A percentile compares a stretch with the other conserved stretches of the same genome.
Evolutionary conservation across 2,888 invertebrate genomes (phyloP).

Genomic region (Sinhomidia bicolor): DNA sequence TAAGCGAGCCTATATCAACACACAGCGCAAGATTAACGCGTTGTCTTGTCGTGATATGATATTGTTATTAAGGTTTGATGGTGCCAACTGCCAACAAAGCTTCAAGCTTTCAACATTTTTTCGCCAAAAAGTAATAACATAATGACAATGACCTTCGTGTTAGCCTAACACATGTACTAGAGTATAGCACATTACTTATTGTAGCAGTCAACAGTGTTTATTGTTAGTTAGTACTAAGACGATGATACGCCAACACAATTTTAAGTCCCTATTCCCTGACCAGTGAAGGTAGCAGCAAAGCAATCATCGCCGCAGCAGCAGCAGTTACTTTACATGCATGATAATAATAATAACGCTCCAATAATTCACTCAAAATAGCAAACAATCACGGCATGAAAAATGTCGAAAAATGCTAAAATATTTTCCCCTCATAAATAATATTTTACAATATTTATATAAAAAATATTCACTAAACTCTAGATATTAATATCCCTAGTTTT

Average conservation of each 20-base stretch:
- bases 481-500: conserved; percentile 43
- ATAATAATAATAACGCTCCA: conserved; percentile 35
- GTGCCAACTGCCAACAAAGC: conserved; percentile 38
- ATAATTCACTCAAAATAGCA: conserved; percentile 65
- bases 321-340: neutral
- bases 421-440: conserved; percentile 50
- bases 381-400: conserved; percentile 40
- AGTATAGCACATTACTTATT: neutral
- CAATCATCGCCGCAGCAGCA: neutral
- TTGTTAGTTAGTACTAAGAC: neutral
- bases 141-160: conserved; percentile 70
- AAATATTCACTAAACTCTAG: neutral
- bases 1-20: conserved; percentile 41
- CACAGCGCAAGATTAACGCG: neutral
- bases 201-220: neutral
- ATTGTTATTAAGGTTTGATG: conserved; percentile 24
- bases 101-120: conserved; percentile 49
- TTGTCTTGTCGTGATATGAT: conserved; percentile 33
- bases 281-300: neutral
- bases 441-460: conserved; percentile 27
- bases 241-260: conserved; percentile 36
- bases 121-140: conserved; percentile 35
- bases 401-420: conserved; percentile 61
- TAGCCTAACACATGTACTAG: conserved; percentile 40
- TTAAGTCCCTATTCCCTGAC: neutral